Conservation (phyloP, 2,113 vertebrate species). For the Trichechus manatus region DNA sequence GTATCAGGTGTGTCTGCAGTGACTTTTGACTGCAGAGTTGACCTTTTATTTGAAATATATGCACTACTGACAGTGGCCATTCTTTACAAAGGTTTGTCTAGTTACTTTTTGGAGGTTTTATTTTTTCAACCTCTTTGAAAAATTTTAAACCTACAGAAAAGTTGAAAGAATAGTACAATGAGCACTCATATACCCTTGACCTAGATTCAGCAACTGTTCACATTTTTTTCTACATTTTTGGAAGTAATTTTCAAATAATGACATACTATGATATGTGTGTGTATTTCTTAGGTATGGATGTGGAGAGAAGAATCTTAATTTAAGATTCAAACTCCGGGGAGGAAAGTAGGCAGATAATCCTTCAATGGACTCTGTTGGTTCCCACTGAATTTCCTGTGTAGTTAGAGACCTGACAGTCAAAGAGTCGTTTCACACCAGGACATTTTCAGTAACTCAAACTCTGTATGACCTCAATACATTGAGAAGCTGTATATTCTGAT, state of each 20-base stretch:
- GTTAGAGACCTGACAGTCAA: not conserved
- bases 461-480: not conserved
- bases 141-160: slow-evolving; percentile 37
- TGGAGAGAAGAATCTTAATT: slow-evolving; percentile 8
- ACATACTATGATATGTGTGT: not conserved
- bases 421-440: not conserved
- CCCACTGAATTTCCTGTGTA: not conserved
- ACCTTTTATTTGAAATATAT: slow-evolving; percentile 40
- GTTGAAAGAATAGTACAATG: not conserved
- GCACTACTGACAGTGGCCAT: not conserved
- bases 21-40: not conserved
- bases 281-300: not conserved
- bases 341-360: not conserved
- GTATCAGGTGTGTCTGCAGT: not conserved
- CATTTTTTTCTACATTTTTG: not conserved
- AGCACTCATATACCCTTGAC: not conserved
- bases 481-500: not conserved
- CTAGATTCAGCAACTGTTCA: not conserved
- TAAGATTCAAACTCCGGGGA: not conserved
- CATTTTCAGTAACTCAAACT: not conserved
- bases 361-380: not conserved
- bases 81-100: slow-evolving; percentile 1
- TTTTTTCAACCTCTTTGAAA: not conserved
- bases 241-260: slow-evolving; percentile 24
- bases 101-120: not conserved